Evolutionary conservation across 2,888 invertebrate genomes (phyloP), one percentile per base, ranked within the genome.

Genomic region (Tanytarsus gracilentus): DNA sequence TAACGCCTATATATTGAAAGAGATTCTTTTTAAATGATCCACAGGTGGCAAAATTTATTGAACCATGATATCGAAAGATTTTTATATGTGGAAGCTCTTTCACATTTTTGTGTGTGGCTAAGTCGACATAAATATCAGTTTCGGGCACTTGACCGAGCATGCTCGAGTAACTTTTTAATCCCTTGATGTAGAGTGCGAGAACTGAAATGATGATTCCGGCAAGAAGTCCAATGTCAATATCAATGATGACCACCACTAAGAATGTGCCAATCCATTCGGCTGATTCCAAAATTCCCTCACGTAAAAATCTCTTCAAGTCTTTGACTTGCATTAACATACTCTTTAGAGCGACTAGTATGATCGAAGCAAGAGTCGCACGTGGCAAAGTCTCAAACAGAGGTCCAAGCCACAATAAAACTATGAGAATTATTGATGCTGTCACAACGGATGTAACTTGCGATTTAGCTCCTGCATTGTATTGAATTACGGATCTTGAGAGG

Each of bases 391-490:
- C 82, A 68, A 94, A 88, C 66, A 87, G 83, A 1, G 88, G 88
- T 6, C 88, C 92, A 63, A 92, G 78, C 78, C 85, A 86, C 49
- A 92, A 74, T 14, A 93, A 74, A 16, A 91, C 85, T 58, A 84
- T 71, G 3, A 91, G 72, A 16, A 94, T 75, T 56, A 92, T 72
- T 1, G 71, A 64, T 65, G 86, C 85, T 0, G 91, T 88, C 30
- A 92, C 78, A 25, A 90, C 67, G 2, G 87, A 86, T n/a, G 89
- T 85, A 61, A 87, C 68, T 74, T 92, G 91, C 1, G 90, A 87
- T 66, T 79, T 83, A 26, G 90, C 90, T 2, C 92, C 92, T 2
- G 82, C 85, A 56, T 83, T 79, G 67, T 86, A 84, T 69, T 89
- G 89, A 53, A 93, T 82, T 2, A 82, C 69, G 23, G 83, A 82